Conservation (phyloP, 37 sponge, comb jelly and placozoan species). For the Bolinopsis microptera region DNA sequence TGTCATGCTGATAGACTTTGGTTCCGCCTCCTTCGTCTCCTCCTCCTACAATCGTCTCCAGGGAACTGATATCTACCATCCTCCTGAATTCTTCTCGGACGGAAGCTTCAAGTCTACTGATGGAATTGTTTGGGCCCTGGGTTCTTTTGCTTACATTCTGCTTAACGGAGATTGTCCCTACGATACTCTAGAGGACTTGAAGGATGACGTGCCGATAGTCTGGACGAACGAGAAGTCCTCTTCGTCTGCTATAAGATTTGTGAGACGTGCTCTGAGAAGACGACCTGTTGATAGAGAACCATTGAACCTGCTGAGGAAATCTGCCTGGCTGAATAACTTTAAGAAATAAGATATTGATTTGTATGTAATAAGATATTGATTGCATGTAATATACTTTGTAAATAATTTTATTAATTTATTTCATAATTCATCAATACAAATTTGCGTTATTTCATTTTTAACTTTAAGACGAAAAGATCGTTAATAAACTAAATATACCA, state of each 20-base stretch:
- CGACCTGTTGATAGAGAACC: neutral
- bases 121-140: neutral
- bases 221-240: too few relatives aligned
- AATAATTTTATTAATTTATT: too few relatives aligned
- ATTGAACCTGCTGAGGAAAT: neutral
- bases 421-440: too few relatives aligned
- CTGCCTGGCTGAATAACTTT: slow-evolving; percentile 2
- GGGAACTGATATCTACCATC: slow-evolving; percentile 57
- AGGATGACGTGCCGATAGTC: neutral
- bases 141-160: slow-evolving; percentile 5
- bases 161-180: neutral
- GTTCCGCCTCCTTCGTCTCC: slow-evolving; percentile 6
- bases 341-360: too few relatives aligned
- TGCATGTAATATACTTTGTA: neutral
- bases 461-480: too few relatives aligned
- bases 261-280: neutral
- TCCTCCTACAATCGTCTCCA: slow-evolving; percentile 17
- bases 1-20: slow-evolving; percentile 32
- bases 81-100: slow-evolving; percentile 19
- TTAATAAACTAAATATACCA: too few relatives aligned
- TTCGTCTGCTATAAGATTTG: too few relatives aligned
- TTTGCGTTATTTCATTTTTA: too few relatives aligned
- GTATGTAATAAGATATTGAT: too few relatives aligned
- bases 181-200: neutral
- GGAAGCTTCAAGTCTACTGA: neutral